These are phyloP conservation scores for Dinoponera quadriceps DNA, from an alignment of 1,140 invertebrate genomes.

Conservation along the genomic window DNA sequence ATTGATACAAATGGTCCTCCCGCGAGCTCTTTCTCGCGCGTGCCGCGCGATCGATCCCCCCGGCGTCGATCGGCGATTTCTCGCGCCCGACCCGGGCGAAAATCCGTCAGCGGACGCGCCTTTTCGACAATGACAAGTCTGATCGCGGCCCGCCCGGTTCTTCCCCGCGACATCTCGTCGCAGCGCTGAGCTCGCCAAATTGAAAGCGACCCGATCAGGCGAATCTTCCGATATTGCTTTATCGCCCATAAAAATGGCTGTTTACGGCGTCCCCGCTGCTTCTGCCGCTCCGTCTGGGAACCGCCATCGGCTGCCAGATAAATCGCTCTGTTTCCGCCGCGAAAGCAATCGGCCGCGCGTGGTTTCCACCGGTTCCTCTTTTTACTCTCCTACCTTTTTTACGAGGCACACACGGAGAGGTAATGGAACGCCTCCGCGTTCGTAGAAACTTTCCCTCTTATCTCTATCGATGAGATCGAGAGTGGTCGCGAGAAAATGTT, in stretches of 20 bases:
- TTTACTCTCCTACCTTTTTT: background rate
- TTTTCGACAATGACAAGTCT: background rate
- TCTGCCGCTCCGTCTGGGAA: background rate
- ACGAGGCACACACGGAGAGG: background rate
- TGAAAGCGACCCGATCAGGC: slow-evolving; percentile 52
- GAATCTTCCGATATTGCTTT: slow-evolving; percentile 74
- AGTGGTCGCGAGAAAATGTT: slow-evolving; percentile 8
- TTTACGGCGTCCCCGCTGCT: slow-evolving; percentile 47
- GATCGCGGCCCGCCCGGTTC: slow-evolving; percentile 19
- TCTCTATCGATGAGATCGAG: slow-evolving; percentile 30
- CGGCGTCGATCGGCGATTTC: slow-evolving; percentile 43
- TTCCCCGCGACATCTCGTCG: slow-evolving; percentile 49
- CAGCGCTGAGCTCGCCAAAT: slow-evolving; percentile 26
- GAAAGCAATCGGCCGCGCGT: background rate
- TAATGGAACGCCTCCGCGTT: background rate
- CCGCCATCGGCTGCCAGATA: slow-evolving; percentile 52
- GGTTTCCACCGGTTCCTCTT: background rate
- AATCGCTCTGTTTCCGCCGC: slow-evolving; percentile 29
- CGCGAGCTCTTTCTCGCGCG: background rate
- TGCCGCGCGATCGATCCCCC: slow-evolving; percentile 45
- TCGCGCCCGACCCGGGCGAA: background rate
- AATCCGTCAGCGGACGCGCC: slow-evolving; percentile 44
- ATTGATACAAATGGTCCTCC: slow-evolving; percentile 54
- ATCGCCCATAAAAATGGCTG: slow-evolving; percentile 72
- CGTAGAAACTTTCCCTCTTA: slow-evolving; percentile 12